Evolutionary conservation across 2,113 vertebrate genomes (phyloP).

Genomic region (Eulemur macaco): DNA sequence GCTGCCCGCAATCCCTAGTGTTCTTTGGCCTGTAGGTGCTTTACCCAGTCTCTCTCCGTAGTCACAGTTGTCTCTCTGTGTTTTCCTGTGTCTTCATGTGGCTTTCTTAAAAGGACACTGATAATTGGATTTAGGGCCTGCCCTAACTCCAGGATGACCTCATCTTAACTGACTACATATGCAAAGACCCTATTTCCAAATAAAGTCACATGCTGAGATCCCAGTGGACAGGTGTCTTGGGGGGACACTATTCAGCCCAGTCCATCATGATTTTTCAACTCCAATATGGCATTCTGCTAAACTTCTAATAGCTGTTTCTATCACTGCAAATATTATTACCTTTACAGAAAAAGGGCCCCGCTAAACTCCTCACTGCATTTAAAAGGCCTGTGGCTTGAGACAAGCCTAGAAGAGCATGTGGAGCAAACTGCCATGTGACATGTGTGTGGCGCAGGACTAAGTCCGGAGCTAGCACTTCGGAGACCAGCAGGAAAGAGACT

Average conservation of each 20-base stretch:
- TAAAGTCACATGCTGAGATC: not conserved
- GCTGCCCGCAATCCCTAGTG: not conserved
- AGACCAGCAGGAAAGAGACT: not conserved
- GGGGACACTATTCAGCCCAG: fast-evolving
- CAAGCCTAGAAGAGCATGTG: fast-evolving
- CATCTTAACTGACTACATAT: not conserved
- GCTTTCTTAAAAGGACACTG: not conserved
- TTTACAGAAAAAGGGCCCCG: not conserved
- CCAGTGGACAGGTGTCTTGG: not conserved
- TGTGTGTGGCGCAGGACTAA: fast-evolving
- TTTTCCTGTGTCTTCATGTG: not conserved
- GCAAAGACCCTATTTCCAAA: not conserved
- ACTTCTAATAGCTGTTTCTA: not conserved
- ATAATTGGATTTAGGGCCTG: no score
- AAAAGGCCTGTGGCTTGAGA: not conserved
- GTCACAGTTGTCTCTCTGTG: fast-evolving
- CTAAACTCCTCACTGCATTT: not conserved
- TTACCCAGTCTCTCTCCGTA: fast-evolving
- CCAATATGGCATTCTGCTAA: not conserved
- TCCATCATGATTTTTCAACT: not conserved
- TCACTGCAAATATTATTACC: not conserved
- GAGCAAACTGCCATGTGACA: fast-evolving
- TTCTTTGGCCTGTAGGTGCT: not conserved
- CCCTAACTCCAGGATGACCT: not conserved
- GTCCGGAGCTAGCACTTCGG: fast-evolving